Conservation (phyloP, 2,888 invertebrate species). For the Euzophera pinguis region DNA sequence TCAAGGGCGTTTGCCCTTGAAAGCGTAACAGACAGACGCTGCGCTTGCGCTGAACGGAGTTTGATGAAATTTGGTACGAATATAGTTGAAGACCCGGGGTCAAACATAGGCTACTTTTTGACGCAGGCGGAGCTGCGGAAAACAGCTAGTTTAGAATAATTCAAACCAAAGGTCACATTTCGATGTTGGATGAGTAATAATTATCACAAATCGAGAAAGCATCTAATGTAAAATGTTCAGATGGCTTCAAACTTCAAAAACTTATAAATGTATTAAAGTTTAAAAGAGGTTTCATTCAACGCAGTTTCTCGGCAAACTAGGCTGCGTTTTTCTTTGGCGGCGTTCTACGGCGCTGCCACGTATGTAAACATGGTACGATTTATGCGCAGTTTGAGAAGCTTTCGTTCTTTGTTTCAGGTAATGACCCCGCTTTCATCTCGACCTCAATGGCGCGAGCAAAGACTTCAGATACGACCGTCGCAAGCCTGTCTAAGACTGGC, state of each 20-base stretch:
- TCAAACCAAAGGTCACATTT: too few relatives aligned
- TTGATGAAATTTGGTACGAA: too few relatives aligned
- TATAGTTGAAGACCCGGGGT: too few relatives aligned
- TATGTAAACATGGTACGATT: conserved; percentile 74
- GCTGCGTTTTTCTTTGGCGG: conserved; percentile 70
- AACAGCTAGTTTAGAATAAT: too few relatives aligned
- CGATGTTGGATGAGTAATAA: too few relatives aligned
- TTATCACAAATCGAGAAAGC: too few relatives aligned
- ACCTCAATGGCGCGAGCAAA: conserved; percentile 65
- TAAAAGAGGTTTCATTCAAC: conserved; percentile 57
- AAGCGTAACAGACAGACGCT: too few relatives aligned
- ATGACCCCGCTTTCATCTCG: conserved; percentile 76
- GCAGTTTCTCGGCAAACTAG: conserved; percentile 50
- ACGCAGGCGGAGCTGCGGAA: too few relatives aligned
- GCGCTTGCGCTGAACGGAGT: too few relatives aligned
- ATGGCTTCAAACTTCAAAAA: not conserved
- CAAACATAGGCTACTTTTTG: too few relatives aligned
- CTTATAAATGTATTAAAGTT: conserved; percentile 42
- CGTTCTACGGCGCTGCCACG: conserved; percentile 61
- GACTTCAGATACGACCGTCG: conserved; percentile 55
- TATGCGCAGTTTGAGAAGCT: conserved; percentile 73
- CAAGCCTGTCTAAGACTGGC: conserved; percentile 33
- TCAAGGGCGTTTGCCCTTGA: too few relatives aligned
- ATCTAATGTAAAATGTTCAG: too few relatives aligned
- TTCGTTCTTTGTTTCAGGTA: conserved; percentile 77